Evolutionary conservation across 2,797 vertebrate genomes (phyloP).

Genomic region (Rhyacichthys aspro): DNA sequence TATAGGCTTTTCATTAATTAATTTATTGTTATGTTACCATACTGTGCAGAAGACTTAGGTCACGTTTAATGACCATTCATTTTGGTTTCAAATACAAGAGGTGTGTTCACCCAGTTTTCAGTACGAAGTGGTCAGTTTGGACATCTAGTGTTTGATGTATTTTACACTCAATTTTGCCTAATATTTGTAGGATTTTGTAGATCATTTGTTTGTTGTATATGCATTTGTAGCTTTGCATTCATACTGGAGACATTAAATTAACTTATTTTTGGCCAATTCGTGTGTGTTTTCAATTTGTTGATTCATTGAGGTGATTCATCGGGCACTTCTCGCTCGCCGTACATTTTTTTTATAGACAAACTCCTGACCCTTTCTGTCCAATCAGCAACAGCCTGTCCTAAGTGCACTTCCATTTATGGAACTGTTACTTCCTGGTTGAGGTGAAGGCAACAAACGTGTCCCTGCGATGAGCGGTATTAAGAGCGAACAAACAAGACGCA

Average conservation of each 20-base stretch:
- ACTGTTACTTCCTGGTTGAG: conserved; percentile 59
- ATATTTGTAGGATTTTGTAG: background rate
- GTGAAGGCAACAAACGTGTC: conserved; percentile 63
- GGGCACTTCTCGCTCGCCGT: conserved; percentile 51
- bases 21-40: too few relatives aligned
- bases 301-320: background rate
- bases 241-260: conserved; percentile 15
- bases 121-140: too few relatives aligned
- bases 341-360: conserved; percentile 35
- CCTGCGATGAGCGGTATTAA: conserved; percentile 23
- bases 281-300: conserved; percentile 5
- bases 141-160: too few relatives aligned
- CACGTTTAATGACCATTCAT: too few relatives aligned
- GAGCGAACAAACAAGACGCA: background rate
- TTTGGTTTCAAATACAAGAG: too few relatives aligned
- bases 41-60: too few relatives aligned
- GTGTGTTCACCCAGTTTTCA: too few relatives aligned
- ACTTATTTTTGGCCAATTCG: background rate
- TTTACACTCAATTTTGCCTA: background rate
- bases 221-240: conserved; percentile 18
- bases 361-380: conserved; percentile 46
- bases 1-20: too few relatives aligned
- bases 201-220: background rate
- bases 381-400: conserved; percentile 29
- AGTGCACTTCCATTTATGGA: conserved; percentile 46